phyloP scores from a whole-genome alignment of 2,797 vertebrate genomes.

The Amblyraja radiata region DNA sequence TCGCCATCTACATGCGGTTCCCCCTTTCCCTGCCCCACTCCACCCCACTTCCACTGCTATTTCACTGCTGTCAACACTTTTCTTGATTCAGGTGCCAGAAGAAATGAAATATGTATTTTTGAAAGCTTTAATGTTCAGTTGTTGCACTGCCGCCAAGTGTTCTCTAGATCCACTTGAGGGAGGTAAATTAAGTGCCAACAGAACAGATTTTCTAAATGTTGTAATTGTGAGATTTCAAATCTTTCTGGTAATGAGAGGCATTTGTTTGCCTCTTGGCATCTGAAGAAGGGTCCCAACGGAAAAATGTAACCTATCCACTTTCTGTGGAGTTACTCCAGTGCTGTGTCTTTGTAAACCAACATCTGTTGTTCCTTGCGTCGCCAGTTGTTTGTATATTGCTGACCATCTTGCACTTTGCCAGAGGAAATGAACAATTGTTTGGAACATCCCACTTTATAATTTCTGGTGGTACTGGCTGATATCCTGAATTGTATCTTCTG shows the following conservation, averaged over 20 bases:
- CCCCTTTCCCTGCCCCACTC: neutral
- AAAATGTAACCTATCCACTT: too few relatives aligned
- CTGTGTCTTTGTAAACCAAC: too few relatives aligned
- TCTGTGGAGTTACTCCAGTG: too few relatives aligned
- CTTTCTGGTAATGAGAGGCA: neutral
- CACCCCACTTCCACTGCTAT: neutral
- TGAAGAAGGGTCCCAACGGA: too few relatives aligned
- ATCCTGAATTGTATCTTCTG: neutral
- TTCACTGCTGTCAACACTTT: neutral
- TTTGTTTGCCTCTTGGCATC: neutral
- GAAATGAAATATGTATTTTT: neutral
- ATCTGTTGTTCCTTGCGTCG: too few relatives aligned
- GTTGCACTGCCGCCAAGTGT: constrained; percentile 2
- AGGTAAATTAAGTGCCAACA: neutral
- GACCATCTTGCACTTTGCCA: neutral
- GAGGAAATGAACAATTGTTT: neutral
- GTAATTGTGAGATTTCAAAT: neutral
- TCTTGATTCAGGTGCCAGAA: neutral
- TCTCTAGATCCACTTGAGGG: neutral
- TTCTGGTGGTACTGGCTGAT: neutral
- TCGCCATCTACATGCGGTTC: too few relatives aligned
- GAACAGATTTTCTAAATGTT: neutral
- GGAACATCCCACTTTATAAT: neutral
- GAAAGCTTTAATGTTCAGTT: neutral
- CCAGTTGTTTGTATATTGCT: too few relatives aligned